Conservation (phyloP, 2,888 invertebrate species). For the Thecophora atra region DNA sequence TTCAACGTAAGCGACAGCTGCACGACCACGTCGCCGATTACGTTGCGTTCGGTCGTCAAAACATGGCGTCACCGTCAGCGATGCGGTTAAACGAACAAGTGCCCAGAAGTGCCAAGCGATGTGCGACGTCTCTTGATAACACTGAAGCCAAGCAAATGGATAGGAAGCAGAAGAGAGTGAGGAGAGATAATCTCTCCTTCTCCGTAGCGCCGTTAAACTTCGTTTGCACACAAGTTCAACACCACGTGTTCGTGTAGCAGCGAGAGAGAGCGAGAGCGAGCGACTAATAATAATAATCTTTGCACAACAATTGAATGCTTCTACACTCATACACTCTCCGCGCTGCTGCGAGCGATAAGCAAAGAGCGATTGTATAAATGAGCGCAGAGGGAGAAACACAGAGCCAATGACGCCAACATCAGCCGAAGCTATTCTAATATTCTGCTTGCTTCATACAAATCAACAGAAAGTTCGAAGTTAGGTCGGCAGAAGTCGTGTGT, state of each 20-base stretch:
- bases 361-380: background rate
- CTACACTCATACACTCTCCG: background rate
- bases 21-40: background rate
- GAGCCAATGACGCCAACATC: background rate
- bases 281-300: too few relatives aligned
- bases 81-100: conserved; percentile 63
- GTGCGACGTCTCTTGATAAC: background rate
- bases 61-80: conserved; percentile 50
- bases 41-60: conserved; percentile 18
- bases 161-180: conserved; percentile 17
- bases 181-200: background rate
- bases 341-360: background rate
- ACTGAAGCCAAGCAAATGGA: conserved; percentile 6
- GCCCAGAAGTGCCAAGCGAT: conserved; percentile 52
- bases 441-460: conserved; percentile 59
- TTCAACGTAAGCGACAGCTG: background rate
- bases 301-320: background rate
- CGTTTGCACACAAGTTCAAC: too few relatives aligned
- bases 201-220: background rate
- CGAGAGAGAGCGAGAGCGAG: background rate
- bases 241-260: background rate
- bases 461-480: conserved; percentile 55
- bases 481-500: conserved; percentile 44
- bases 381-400: background rate
- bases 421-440: conserved; percentile 38